Base-by-base conservation (phyloP, 2,797 vertebrate genomes). In the Urocyon cinereoargenteus region DNA sequence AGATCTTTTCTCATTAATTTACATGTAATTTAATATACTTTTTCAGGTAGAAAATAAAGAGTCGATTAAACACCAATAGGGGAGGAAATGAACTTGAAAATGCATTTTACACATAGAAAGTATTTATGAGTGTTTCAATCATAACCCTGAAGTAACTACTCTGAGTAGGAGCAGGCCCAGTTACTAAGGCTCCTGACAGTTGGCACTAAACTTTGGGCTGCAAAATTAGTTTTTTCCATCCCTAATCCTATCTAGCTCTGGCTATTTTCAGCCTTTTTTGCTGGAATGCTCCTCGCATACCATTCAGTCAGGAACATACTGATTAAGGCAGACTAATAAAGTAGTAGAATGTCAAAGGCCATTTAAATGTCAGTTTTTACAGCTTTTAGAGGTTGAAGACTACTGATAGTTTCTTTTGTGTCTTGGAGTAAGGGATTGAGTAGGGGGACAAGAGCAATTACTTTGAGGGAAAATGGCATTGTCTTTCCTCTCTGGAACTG, bases 241-340 rank as follows among this genome's bases (percentile, higher is more conserved):
- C 15, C 7, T 84, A 66, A 85, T 16, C 21, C 51, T 49, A 22
- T 11, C 62, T 75, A 3, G 15, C 18, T 85, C 16, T 86, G 12
- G 24, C 18, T 70, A 1, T 72, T 95, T 85, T n/a, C n/a, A 81
- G 0, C 2, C 14, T 91, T 57, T 68, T 91, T 66, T 92, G 18
- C 66, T 78, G n/a, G 79, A 91, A 86, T 72, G 21, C 5, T 59
- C 13, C 19, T 59, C 96, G 72, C 59, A 75, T 77, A 90, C 31
- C 18, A 13, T 11, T 6, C 3, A 55, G 57, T 85, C 62, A 86
- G 28, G 11, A 93, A 34, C 15, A 75, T 13, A 73, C 31, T 91
- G 53, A 93, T 84, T 93, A 75, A 93, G 26, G n/a, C 64, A 86
- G 15, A 21, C 14, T 93, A 90, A 93, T 77, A 94, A 90, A 95